Conservation (phyloP, 2,113 vertebrate species). For the Scytalopus superciliaris region DNA sequence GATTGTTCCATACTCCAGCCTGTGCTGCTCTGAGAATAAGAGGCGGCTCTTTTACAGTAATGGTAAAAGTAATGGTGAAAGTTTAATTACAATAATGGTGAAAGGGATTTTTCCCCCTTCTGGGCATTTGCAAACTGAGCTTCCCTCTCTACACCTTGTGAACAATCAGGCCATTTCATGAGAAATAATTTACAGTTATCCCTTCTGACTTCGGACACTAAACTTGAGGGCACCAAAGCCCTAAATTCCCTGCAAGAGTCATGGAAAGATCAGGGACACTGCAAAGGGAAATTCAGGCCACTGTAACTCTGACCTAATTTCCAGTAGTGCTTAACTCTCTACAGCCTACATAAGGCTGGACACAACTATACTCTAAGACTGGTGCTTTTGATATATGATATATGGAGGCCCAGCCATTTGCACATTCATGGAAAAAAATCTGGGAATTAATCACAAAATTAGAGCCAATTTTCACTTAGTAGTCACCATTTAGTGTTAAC, state of each 20-base stretch:
- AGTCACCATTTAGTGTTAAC: not conserved
- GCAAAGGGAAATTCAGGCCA: not conserved
- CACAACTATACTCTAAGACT: not conserved
- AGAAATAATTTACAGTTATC: not conserved
- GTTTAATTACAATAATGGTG: no score
- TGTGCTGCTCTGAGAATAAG: not conserved
- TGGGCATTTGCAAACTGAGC: not conserved
- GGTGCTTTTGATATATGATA: not conserved
- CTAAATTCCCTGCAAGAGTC: accelerated
- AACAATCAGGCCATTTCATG: not conserved
- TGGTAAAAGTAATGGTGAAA: not conserved
- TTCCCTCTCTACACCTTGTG: not conserved
- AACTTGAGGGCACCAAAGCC: not conserved
- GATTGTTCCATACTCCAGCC: not conserved
- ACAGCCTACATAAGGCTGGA: not conserved
- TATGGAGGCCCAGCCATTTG: not conserved
- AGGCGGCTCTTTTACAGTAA: accelerated
- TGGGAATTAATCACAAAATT: not conserved
- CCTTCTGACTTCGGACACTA: accelerated
- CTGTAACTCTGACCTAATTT: not conserved
- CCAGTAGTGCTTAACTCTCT: not conserved
- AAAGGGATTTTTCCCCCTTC: not conserved
- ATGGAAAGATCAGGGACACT: not conserved
- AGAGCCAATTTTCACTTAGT: not conserved
- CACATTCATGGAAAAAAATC: not conserved